Conservation (phyloP, 2,797 vertebrate genomes). For the Todus mexicanus region DNA sequence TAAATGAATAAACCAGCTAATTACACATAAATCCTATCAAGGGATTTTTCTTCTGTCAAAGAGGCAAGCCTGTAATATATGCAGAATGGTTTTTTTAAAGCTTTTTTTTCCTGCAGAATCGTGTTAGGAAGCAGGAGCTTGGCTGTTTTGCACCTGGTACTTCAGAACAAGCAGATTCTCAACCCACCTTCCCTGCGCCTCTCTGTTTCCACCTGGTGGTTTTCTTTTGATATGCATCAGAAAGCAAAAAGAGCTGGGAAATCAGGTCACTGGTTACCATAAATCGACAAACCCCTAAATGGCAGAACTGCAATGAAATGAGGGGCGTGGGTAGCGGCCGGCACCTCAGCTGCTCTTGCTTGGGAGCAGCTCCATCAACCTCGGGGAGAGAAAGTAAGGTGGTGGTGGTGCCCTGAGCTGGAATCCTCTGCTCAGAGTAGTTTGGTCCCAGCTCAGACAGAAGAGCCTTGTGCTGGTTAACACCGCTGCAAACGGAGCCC, state of each 20-base stretch:
- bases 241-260: background rate
- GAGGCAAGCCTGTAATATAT: background rate
- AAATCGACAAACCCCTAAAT: background rate
- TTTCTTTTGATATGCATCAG: background rate
- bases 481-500: background rate
- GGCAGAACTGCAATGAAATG: background rate
- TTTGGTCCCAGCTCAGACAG: background rate
- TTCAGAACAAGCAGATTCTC: background rate
- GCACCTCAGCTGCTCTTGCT: background rate
- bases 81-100: background rate
- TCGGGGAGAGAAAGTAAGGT: background rate
- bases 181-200: background rate
- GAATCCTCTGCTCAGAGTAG: background rate
- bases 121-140: background rate
- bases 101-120: background rate
- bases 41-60: constrained; percentile 15
- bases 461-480: background rate
- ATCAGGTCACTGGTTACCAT: background rate
- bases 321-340: background rate
- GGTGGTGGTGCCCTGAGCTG: background rate
- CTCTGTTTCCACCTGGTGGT: background rate
- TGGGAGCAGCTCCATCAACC: fast-evolving
- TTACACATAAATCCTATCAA: constrained; percentile 53
- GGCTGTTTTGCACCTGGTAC: background rate
- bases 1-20: constrained; percentile 61